A percentile compares a stretch with the other conserved stretches of the same genome.
Evolutionary conservation across 2,113 vertebrate genomes (phyloP).

Genomic region (Pseudonaja textilis): DNA sequence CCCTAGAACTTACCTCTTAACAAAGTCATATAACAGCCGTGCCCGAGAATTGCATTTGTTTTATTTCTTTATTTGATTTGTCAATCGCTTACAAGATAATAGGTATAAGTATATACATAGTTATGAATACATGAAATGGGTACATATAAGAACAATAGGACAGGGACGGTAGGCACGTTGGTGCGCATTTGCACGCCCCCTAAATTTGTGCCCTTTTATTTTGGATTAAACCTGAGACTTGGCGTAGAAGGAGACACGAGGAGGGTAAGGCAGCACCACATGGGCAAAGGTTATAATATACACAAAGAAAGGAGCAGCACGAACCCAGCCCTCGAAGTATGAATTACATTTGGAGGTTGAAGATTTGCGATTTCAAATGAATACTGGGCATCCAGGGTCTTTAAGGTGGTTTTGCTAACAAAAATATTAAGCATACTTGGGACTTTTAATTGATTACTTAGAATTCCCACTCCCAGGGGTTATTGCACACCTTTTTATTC

Average conservation of each 20-base stretch:
- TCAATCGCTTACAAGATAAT: no score
- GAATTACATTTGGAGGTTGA: not conserved
- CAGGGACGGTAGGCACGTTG: no score
- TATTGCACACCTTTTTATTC: not conserved
- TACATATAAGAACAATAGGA: no score
- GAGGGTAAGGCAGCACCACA: not conserved
- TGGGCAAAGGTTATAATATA: no score
- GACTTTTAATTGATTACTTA: not conserved
- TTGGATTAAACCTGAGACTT: not conserved
- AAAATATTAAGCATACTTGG: not conserved
- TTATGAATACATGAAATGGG: no score
- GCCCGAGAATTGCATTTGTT: not conserved
- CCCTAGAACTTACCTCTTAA: not conserved
- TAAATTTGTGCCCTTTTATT: not conserved
- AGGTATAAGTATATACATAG: no score
- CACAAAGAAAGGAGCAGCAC: not conserved
- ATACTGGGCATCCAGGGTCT: not conserved
- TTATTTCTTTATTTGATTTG: no score
- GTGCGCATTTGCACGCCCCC: no score
- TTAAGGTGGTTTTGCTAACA: not conserved
- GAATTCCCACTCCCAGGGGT: not conserved
- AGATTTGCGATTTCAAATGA: not conserved
- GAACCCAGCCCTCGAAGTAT: not conserved
- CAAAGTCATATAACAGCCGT: not conserved
- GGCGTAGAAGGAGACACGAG: not conserved